Evolutionary conservation across 2,888 invertebrate species (phyloP).

Genomic region (Baronia brevicornis): DNA sequence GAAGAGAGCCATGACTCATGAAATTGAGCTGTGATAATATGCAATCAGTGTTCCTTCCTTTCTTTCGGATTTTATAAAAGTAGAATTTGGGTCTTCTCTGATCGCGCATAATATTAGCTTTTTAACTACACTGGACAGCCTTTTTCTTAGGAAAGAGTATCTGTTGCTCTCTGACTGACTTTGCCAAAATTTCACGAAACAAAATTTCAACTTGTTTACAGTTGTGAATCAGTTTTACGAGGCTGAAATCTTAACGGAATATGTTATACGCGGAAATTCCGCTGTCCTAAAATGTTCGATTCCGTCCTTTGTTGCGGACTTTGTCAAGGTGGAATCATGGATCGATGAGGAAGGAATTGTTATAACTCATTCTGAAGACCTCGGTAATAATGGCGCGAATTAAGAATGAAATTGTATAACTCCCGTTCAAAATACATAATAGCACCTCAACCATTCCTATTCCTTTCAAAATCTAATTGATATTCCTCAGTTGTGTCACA

Average conservation of each 20-base stretch:
- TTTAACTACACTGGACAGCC: conserved; percentile 83
- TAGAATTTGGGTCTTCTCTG: conserved; percentile 85
- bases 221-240: conserved; percentile 91
- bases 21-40: conserved; percentile 90
- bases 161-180: conserved; percentile 12
- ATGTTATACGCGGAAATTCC: conserved; percentile 91
- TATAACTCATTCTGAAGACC: conserved; percentile 80
- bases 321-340: conserved; percentile 92
- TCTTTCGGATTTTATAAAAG: conserved; percentile 92
- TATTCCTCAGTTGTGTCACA: conserved; percentile 88
- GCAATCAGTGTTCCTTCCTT: conserved; percentile 93
- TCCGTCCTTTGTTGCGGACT: conserved; percentile 93
- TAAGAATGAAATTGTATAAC: conserved; percentile 36
- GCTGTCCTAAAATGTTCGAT: conserved; percentile 93
- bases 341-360: conserved; percentile 79
- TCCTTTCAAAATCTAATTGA: conserved; percentile 46
- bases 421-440: conserved; percentile 41
- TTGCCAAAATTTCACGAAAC: conserved; percentile 1
- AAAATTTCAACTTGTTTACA: conserved; percentile 29
- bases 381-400: conserved; percentile 77
- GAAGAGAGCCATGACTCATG: conserved; percentile 93
- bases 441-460: conserved; percentile 40
- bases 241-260: conserved; percentile 91
- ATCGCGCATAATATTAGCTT: conserved; percentile 81
- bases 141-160: conserved; percentile 7